These are phyloP conservation scores for Brachylomia viminalis DNA, from an alignment of 2,888 invertebrate genomes.

Conservation along the genomic window DNA sequence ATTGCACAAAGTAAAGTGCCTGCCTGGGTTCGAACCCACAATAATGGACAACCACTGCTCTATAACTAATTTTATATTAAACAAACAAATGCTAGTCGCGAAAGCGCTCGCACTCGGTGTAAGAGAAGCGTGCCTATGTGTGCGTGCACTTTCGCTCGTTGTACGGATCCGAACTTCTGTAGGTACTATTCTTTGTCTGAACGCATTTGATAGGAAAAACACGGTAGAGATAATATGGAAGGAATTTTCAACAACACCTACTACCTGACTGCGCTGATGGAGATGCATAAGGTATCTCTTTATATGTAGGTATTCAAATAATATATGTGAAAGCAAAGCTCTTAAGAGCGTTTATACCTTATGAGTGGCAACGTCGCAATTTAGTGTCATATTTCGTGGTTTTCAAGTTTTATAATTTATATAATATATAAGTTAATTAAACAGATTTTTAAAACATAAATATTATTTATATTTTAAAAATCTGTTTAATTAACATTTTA, in stretches of 20 bases:
- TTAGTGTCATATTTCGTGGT: too few species aligned
- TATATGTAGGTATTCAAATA: background rate
- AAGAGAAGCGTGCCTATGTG: background rate
- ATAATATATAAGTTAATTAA: too few species aligned
- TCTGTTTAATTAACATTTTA: too few species aligned
- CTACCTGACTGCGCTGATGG: slow-evolving; percentile 1
- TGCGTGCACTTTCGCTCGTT: background rate
- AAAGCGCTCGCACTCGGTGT: background rate
- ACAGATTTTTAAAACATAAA: too few species aligned
- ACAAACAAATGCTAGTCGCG: background rate
- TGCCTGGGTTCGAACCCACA: background rate
- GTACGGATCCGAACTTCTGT: slow-evolving; percentile 12
- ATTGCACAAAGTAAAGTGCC: background rate
- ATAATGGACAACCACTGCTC: background rate
- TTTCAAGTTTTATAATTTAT: too few species aligned
- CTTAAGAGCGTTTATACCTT: too few species aligned
- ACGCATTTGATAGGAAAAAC: slow-evolving; percentile 29
- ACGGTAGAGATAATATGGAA: slow-evolving; percentile 36
- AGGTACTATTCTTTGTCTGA: background rate
- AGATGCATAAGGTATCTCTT: slow-evolving; percentile 20
- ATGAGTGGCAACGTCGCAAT: too few species aligned
- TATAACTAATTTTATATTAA: background rate
- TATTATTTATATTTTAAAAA: too few species aligned
- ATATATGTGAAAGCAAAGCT: background rate
- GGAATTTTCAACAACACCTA: slow-evolving; percentile 44